Percentiles rank a stretch among this genome's conserved stretches.
phyloP scores from a whole-genome alignment of 1,140 invertebrate genomes.

The Solenopsis fugax region DNA sequence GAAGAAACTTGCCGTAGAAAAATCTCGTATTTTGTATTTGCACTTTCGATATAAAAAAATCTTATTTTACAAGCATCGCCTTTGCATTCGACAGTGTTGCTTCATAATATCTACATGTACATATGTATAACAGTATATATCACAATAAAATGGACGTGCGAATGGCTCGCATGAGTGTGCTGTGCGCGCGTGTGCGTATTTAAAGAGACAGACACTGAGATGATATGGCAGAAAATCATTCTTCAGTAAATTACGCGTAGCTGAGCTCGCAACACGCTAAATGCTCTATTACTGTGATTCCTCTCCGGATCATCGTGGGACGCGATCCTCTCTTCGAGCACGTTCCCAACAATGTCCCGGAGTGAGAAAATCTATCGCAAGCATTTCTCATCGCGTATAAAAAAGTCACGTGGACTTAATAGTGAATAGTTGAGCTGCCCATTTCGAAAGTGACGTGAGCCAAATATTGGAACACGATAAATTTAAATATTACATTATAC shows the following conservation, averaged over 20 bases:
- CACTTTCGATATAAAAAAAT: constrained; percentile 76
- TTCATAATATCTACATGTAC: constrained; percentile 71
- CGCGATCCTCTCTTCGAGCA: not conserved
- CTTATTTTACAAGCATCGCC: constrained; percentile 71
- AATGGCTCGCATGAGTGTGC: constrained; percentile 69
- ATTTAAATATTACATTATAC: not conserved
- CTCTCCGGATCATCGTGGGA: constrained; percentile 7
- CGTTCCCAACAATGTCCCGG: not conserved
- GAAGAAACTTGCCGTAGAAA: constrained; percentile 17
- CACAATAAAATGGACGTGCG: constrained; percentile 80
- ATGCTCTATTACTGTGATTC: constrained; percentile 41
- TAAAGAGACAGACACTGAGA: constrained; percentile 71
- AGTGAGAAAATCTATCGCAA: constrained; percentile 22
- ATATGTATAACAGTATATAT: constrained; percentile 69
- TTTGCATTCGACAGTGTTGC: constrained; percentile 57
- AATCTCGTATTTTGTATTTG: constrained; percentile 71
- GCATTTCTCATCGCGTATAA: constrained; percentile 31
- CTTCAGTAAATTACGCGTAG: constrained; percentile 56
- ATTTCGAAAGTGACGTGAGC: not conserved
- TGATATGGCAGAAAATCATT: constrained; percentile 70
- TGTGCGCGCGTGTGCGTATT: constrained; percentile 58
- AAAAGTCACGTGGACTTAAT: not conserved
- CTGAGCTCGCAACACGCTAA: constrained; percentile 33
- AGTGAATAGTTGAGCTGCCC: constrained; percentile 11
- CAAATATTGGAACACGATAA: constrained; percentile 4